Conservation (phyloP, 1,140 invertebrate species). For the Cotesia chilonis region DNA sequence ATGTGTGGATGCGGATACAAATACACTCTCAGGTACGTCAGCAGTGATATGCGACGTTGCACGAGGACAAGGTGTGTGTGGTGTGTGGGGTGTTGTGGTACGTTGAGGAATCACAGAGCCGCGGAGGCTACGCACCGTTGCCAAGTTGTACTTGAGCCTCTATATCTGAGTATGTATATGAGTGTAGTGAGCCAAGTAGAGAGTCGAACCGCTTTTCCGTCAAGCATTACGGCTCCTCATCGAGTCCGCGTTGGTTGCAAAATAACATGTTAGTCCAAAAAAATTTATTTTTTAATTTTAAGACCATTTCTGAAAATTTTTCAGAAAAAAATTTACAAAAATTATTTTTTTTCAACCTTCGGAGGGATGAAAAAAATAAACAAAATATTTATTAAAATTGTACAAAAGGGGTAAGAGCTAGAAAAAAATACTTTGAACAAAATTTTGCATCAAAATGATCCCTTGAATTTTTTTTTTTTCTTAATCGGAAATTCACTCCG, state of each 20-base stretch:
- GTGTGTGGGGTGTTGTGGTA: slow-evolving; percentile 29
- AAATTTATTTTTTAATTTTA: too few relatives aligned
- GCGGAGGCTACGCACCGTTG: slow-evolving; percentile 33
- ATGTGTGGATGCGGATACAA: neutral
- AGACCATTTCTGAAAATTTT: too few relatives aligned
- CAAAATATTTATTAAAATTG: too few relatives aligned
- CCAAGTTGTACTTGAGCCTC: slow-evolving; percentile 28
- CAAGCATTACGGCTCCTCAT: slow-evolving; percentile 11
- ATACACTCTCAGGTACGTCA: neutral
- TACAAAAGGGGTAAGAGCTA: too few relatives aligned
- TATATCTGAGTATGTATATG: too few relatives aligned
- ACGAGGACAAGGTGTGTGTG: neutral
- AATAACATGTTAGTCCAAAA: neutral
- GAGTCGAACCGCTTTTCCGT: slow-evolving; percentile 25
- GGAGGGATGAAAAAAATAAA: too few relatives aligned
- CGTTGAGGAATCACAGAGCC: slow-evolving; percentile 25
- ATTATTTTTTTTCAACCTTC: too few relatives aligned
- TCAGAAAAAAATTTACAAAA: too few relatives aligned
- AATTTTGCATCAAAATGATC: too few relatives aligned
- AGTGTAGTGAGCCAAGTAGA: slow-evolving; percentile 5
- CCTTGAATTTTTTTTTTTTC: too few relatives aligned
- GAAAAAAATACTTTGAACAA: too few relatives aligned
- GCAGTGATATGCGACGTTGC: slow-evolving; percentile 35
- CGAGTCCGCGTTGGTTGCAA: slow-evolving; percentile 6
- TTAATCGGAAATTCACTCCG: too few relatives aligned